phyloP scores from a whole-genome alignment of 2,113 vertebrate genomes.

The Chunga burmeisteri region DNA sequence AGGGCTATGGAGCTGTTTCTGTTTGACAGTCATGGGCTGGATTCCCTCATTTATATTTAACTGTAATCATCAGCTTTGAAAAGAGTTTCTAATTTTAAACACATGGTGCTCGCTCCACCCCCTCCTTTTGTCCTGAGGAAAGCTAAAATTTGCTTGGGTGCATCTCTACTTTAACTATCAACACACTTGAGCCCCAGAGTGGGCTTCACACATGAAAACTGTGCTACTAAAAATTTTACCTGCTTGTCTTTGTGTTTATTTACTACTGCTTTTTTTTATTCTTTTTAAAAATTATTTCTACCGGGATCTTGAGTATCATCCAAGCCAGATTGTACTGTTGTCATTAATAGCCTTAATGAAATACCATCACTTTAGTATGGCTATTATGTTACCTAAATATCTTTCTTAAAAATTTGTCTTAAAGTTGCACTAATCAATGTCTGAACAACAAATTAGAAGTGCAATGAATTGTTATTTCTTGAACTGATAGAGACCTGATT shows the following conservation, averaged over 20 bases:
- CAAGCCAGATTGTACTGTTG: background rate
- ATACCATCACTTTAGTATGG: background rate
- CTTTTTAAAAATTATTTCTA: background rate
- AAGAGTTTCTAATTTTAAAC: conserved; percentile 69
- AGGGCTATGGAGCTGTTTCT: conserved; percentile 45
- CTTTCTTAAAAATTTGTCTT: background rate
- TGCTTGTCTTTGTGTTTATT: background rate
- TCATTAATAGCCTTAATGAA: background rate
- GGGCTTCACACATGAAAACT: background rate
- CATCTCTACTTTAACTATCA: conserved; percentile 6
- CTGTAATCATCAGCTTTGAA: conserved; percentile 59
- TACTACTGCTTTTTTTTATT: background rate
- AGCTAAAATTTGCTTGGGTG: conserved; percentile 48
- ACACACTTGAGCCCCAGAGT: background rate
- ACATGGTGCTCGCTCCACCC: background rate
- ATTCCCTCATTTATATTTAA: conserved; percentile 74
- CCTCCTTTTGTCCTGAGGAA: conserved; percentile 38
- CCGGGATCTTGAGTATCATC: background rate
- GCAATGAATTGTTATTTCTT: background rate
- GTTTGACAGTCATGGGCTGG: conserved; percentile 49
- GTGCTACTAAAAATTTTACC: background rate
- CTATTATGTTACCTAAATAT: background rate
- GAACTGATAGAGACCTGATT: background rate
- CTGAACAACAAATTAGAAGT: background rate
- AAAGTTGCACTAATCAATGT: background rate